Evolutionary conservation across 1,140 invertebrate species (phyloP), one percentile per base, ranked within the genome.

Genomic region (Saccostrea echinata): DNA sequence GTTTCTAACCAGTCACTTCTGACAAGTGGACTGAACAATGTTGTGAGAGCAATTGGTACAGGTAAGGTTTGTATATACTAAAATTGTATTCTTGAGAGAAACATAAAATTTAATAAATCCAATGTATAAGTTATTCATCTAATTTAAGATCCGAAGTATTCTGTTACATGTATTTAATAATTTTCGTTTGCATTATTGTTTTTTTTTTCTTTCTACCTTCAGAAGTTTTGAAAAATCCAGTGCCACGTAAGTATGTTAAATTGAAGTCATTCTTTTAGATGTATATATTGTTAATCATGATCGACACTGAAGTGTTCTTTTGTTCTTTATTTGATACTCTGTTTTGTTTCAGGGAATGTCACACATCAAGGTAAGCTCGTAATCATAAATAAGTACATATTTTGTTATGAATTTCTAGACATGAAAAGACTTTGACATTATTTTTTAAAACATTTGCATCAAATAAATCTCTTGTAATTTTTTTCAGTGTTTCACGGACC

Each of bases 401-500:
- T 43, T 43, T 43, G 43, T 43, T 8, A 43, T 57, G 21, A 18
- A 9, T 57, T 0, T 13, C 55, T 57, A 0, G 13, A 21, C 55
- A 21, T 61, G 55, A 61, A n/a, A n/a, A n/a, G 18, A 61, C n/a
- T 18, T 61, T 61, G 27, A 2, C 57, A 9, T 76, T 30, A 3
- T 3, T 30, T 76, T 12, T 30, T 76, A 61, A 1, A 6, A 61
- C 18, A n/a, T 61, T 18, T n/a, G n/a, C 16, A 61, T 21, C 13
- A n/a, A 21, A 2, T 61, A 61, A 61, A 21, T 61, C 16, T 21
- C 16, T 21, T 57, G 55, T 61, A 61, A 61, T 61, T 21, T 61
- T 43, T 80, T 83, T 53, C 81, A 83, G 81, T 51, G n/a, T 83
- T 52, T 33, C 51, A 51, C n/a, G 81, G 81, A 24, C 81, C 81